Conservation (phyloP, 1,140 invertebrate genomes). For the Diorhabda elongata region DNA sequence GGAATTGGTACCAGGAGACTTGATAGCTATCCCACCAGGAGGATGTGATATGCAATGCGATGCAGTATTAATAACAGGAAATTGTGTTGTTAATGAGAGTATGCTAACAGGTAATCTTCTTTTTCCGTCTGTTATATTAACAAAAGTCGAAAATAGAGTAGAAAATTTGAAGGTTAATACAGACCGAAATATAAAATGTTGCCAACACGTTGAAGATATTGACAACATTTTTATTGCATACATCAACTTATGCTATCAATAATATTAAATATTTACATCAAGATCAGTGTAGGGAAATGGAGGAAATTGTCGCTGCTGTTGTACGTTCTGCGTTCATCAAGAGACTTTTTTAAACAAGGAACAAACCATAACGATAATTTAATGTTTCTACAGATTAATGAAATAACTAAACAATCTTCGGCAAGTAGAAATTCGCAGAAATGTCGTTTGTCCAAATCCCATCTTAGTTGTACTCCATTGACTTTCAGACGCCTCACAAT, state of each 20-base stretch:
- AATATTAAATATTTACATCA: too few relatives aligned
- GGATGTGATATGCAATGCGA: conserved; percentile 88
- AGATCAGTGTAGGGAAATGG: too few relatives aligned
- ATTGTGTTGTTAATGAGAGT: conserved; percentile 91
- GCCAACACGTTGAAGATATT: neutral
- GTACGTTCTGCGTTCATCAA: neutral
- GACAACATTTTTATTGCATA: neutral
- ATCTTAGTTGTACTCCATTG: conserved; percentile 33
- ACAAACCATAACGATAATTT: too few relatives aligned
- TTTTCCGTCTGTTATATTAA: neutral
- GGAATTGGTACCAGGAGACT: conserved; percentile 85
- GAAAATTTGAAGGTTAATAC: too few relatives aligned
- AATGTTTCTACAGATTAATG: neutral
- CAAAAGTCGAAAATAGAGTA: neutral
- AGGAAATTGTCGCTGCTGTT: neutral
- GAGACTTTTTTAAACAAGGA: neutral
- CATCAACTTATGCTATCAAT: neutral
- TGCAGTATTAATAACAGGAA: conserved; percentile 81
- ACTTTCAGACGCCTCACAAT: conserved; percentile 40
- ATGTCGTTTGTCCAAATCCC: too few relatives aligned
- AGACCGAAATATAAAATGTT: neutral
- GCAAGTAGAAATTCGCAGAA: neutral
- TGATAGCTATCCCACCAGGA: conserved; percentile 80
- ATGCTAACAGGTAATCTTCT: conserved; percentile 80
- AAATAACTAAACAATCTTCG: neutral